These are phyloP conservation scores for Callitettix versicolor DNA, from an alignment of 1,140 invertebrate genomes.

Conservation along the genomic window DNA sequence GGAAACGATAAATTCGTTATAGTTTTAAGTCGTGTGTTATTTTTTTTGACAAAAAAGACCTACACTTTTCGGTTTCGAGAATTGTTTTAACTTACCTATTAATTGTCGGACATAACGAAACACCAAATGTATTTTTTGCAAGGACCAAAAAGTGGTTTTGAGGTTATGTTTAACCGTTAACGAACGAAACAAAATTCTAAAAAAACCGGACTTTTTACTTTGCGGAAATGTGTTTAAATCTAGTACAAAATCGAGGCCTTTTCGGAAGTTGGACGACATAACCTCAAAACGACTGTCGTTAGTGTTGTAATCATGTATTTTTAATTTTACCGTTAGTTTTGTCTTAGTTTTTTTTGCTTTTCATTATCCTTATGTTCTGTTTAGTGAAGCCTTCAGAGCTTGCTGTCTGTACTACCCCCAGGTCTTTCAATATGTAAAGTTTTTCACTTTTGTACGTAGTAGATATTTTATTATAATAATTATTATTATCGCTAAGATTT, in stretches of 20 bases:
- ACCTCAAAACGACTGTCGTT: slow-evolving; percentile 1
- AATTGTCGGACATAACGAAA: no score
- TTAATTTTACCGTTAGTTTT: not conserved
- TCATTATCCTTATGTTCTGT: not conserved
- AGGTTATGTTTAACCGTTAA: no score
- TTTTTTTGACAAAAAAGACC: no score
- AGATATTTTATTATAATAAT: slow-evolving; percentile 14
- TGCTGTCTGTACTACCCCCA: slow-evolving; percentile 10
- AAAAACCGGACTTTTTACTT: no score
- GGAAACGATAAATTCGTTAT: no score
- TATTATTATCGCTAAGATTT: slow-evolving; percentile 8
- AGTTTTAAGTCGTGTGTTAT: no score
- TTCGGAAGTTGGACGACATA: not conserved
- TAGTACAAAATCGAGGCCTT: slow-evolving; percentile 8
- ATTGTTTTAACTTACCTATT: no score
- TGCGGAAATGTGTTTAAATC: no score
- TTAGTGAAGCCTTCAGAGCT: slow-evolving; percentile 7
- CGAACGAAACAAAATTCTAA: no score
- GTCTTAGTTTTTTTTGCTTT: not conserved
- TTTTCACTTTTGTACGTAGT: slow-evolving; percentile 20
- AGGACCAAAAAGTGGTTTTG: no score
- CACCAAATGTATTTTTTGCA: no score
- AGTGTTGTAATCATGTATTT: not conserved
- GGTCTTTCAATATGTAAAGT: slow-evolving; percentile 13
- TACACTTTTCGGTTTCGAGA: no score